phyloP scores from a whole-genome alignment of 2,113 vertebrate species.

The Chaetorhynchus papuensis region DNA sequence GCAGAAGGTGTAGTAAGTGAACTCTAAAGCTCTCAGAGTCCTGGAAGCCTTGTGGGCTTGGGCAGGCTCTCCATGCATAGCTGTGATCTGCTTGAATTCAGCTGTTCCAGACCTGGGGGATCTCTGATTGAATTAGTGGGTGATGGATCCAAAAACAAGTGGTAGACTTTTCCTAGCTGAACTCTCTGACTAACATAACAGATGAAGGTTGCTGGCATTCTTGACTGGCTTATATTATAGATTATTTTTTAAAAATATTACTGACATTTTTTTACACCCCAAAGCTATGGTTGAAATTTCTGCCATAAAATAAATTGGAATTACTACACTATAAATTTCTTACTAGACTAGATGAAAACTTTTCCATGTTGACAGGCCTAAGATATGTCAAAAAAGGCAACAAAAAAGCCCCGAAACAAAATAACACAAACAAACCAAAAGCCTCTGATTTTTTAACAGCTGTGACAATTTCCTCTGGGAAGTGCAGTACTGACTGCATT shows the following conservation, averaged over 20 bases:
- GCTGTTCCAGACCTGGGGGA: not conserved
- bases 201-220: not conserved
- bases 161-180: not conserved
- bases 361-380: not conserved
- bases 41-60: not conserved
- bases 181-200: not conserved
- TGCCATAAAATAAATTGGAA: not conserved
- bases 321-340: not conserved
- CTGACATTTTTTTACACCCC: rapidly evolving
- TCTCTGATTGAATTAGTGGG: not conserved
- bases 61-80: not conserved
- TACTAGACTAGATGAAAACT: not conserved
- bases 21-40: not conserved
- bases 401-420: not conserved
- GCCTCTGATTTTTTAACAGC: not conserved
- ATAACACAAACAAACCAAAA: not conserved
- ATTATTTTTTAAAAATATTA: no score
- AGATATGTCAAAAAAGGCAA: not conserved
- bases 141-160: not conserved
- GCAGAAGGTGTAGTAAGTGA: not conserved
- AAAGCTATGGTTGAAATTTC: not conserved
- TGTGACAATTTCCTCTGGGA: not conserved
- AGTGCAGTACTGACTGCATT: not conserved
- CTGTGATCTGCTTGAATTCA: not conserved
- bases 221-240: not conserved